Evolutionary conservation across 2,888 invertebrate genomes (phyloP), one percentile per base, ranked within the genome.

Genomic region (Dryocosmus kuriphilus): DNA sequence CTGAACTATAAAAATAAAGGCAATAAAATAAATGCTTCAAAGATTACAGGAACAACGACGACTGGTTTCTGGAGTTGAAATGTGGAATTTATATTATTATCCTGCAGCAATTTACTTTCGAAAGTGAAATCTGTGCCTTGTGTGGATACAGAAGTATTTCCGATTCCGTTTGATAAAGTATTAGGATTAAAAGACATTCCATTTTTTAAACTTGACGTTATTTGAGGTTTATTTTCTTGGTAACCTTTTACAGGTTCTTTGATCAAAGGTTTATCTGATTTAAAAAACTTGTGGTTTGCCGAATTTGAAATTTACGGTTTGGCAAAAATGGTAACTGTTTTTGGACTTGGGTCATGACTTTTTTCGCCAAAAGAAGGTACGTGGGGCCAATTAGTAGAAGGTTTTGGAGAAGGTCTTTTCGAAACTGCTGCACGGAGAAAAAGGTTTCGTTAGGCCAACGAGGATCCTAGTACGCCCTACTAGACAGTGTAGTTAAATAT

Each of bases 71-170:
- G 80, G 5, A 74, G 78, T 7, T 57, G 78, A 78, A 88, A 86
- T 9, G 88, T 88, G 2, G 88, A 88, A 79, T 87, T 88, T 1
- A 82, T 75, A 61, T 84, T 76, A 9, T 81, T 76, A 0, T 71
- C 76, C 6, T 14, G 8, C 32, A 85, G 77, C 9, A 87, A 71
- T 75, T 85, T 82, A 16, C 73, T 82, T 78, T 84, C 81, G 38
- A 88, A 88, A 32, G 84, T 82, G 51, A 87, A 86, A 32, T 62
- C 65, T 67, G 82, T 80, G 8, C 80, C 75, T 30, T 79, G 65
- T 38, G 24, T 41, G 14, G 24, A 35, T 6, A 24, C 76, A 5
- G 83, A 81, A 60, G 81, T 81, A 22, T 80, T 85, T 1, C 65
- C 16, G 14, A 85, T 81, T 46, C 80, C 80, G 61, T 80, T 7